Evolutionary conservation across 2,888 invertebrate genomes (phyloP), one percentile per base, ranked within the genome.

Genomic region (Xestia rhomboidea): DNA sequence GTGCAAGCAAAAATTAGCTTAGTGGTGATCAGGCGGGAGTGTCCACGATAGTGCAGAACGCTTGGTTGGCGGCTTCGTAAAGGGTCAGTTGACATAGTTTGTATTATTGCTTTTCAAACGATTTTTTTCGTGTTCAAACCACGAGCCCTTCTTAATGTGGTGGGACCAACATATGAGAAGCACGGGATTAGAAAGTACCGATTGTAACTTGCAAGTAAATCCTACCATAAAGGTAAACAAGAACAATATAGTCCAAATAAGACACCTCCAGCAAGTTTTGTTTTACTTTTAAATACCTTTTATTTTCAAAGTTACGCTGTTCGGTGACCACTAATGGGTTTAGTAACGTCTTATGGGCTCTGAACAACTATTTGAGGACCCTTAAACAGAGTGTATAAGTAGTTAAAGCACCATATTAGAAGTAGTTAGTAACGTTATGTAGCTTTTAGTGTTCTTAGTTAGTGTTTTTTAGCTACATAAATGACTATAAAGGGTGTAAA

Each of bases 261-360:
- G 15, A 21, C 60, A 66, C 30, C 54, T 67, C 2, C n/a, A 27
- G n/a, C 0, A 82, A 66, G 21, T 46, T 54, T 67, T 64, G 44
- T 82, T 72, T 67, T 60, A 63, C 64, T 64, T 64, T n/a, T 41
- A 41, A 71, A 69, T 27, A 72, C 66, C 44, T 66, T 38, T 70
- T 73, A 82, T 46, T 67, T 70, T 41, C 57, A 75, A 76, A 83
- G 69, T 76, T 67, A 13, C 13, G 38, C 73, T 46, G 1, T 81
- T 83, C n/a, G 41, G 68, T 60, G 62, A 68, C 69, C 85, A 24
- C 82, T 85, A 68, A 76, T 71, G 60, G 57, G 21, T 21, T 38
- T 0, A 10, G 44, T 70, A 76, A 82, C 30, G 76, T 54, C 51
- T 81, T 73, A 64, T 51, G 15, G 72, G 44, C 10, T 44, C 67